phyloP scores from a whole-genome alignment of 2,797 vertebrate species.

The Lepidocolaptes lacrymiger region DNA sequence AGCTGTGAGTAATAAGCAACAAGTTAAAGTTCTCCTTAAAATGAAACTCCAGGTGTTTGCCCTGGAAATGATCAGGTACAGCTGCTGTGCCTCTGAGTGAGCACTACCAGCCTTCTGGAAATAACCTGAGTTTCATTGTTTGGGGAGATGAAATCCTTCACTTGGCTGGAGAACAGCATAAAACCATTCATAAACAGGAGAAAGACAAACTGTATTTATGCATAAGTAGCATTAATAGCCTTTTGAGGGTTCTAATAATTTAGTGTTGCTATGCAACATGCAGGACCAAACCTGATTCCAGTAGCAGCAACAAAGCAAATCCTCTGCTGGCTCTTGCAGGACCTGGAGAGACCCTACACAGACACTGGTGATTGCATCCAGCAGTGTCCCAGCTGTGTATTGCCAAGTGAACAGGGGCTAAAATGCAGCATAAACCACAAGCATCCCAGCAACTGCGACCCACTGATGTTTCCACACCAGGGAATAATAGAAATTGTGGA shows the following conservation, averaged over 20 bases:
- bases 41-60: background rate
- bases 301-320: background rate
- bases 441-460: background rate
- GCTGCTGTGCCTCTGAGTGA: background rate
- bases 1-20: background rate
- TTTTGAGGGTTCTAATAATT: conserved; percentile 15
- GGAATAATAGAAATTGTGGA: background rate
- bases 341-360: background rate
- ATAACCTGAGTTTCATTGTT: background rate
- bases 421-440: background rate
- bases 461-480: background rate
- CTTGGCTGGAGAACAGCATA: background rate
- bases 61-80: background rate
- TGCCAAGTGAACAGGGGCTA: background rate
- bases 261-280: conserved; percentile 28
- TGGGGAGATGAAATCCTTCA: conserved; percentile 23
- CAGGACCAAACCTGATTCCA: background rate
- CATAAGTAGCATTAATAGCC: conserved; percentile 13
- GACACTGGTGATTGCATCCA: background rate
- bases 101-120: background rate
- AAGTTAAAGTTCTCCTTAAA: background rate
- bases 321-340: background rate
- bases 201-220: background rate
- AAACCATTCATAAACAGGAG: background rate
- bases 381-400: background rate